Base-by-base conservation (phyloP, 2,888 invertebrate species). In the Ophion ellenae region DNA sequence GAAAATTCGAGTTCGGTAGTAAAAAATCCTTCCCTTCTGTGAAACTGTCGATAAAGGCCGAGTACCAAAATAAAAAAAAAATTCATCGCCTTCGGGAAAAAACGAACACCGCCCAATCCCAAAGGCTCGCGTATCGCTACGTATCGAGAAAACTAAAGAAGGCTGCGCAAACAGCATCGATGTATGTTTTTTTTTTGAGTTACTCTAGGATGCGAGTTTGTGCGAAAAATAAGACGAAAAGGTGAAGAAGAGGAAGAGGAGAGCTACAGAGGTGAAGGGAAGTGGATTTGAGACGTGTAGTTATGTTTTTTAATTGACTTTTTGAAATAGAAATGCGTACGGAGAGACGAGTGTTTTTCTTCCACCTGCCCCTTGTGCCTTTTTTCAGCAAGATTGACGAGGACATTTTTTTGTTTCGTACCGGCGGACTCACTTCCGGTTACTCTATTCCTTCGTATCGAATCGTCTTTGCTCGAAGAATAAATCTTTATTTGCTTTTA, bases 281-380 rank as follows among this genome's bases (percentile, higher is more conserved):
- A 61, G 59, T 47, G 24, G 75, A 81, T 79, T 92, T 91, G 91
- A 90, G 91, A 90, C 92, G 91, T 92, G 92, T 91, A 93, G 93
- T 93, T 93, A 91, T 92, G 93, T 93, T 93, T 93, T 93, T 93
- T 92, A 93, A 92, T 91, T 92, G 91, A 93, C 92, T 92, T 93
- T 93, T 93, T 92, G 92, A 93, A 93, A 93, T 93, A 93, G 93
- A 93, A 32, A 92, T 92, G 92, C 93, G 92, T 92, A 93, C 91
- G 92, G 91, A 92, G 93, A 93, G 93, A 91, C 92, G 92, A 32
- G 78, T 86, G 59, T 82, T 80, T 82, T 40, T 45, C 63, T 61
- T 32, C 53, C 57, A 59, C 40, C 66, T 40, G 53, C 64, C 24
- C 24, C 59, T 61, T 40, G 11, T n/a, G 59, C 63, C 20, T 24